phyloP scores from a whole-genome alignment of 2,113 vertebrate species.

The Engystomops pustulosus region DNA sequence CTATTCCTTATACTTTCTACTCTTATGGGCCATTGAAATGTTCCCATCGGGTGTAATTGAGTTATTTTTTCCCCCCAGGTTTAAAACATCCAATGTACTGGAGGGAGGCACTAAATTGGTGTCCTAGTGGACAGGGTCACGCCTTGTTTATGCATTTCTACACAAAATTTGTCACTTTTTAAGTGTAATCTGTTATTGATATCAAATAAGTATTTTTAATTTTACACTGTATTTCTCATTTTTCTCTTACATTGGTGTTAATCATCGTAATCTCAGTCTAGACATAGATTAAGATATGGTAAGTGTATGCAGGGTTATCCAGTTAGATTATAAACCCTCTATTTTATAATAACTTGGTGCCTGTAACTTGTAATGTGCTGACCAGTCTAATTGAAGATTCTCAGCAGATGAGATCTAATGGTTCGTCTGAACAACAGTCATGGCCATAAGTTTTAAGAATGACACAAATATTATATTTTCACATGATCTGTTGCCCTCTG shows the following conservation, averaged over 20 bases:
- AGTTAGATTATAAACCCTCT: constrained; percentile 50
- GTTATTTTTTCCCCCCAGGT: no score
- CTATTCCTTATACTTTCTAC: no score
- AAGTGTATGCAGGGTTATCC: constrained; percentile 50
- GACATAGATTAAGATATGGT: constrained; percentile 55
- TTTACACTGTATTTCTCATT: constrained; percentile 15
- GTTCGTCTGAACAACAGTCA: no score
- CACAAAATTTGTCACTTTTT: no score
- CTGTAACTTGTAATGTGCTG: constrained; percentile 48
- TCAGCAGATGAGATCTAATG: constrained; percentile 37
- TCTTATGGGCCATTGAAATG: no score
- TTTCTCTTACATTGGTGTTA: constrained; percentile 44
- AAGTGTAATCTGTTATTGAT: neutral
- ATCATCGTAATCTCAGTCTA: constrained; percentile 55
- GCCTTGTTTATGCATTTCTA: neutral
- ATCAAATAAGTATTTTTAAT: neutral
- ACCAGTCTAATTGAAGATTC: constrained; percentile 46
- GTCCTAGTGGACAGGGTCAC: neutral
- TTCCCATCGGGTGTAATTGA: no score
- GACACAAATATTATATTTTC: no score
- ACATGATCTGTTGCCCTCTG: no score
- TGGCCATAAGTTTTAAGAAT: no score
- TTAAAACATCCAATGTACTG: no score
- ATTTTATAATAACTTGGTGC: constrained; percentile 32
- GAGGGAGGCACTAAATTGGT: no score